Evolutionary conservation across 2,113 vertebrate species (phyloP).

Genomic region (Propithecus coquereli): DNA sequence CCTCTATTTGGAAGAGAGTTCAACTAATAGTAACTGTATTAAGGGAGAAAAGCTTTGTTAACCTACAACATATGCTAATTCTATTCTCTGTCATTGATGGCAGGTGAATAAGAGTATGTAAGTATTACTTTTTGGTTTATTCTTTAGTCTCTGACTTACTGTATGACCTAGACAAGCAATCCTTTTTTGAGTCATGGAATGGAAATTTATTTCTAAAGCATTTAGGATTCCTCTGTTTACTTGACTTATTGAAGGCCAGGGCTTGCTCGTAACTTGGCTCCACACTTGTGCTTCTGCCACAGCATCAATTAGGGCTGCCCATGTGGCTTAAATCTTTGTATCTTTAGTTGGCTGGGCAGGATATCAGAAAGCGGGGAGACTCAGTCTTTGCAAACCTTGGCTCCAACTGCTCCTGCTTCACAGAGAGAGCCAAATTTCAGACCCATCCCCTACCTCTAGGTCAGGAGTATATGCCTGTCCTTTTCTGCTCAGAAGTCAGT

Average conservation of each 20-base stretch:
- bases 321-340: not conserved
- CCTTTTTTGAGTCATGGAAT: constrained; percentile 3
- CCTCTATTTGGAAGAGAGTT: constrained; percentile 19
- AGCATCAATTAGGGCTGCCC: not conserved
- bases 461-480: not conserved
- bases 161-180: not conserved
- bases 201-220: constrained; percentile 7
- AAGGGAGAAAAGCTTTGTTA: not conserved
- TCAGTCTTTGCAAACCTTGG: not conserved
- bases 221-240: not conserved
- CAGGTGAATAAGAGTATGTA: not conserved
- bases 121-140: not conserved
- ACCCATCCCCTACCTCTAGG: not conserved
- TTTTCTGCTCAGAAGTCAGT: not conserved
- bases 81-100: not conserved
- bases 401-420: not conserved
- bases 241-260: not conserved
- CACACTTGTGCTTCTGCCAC: not conserved
- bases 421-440: not conserved
- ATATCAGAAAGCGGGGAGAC: not conserved
- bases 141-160: not conserved
- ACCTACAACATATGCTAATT: not conserved
- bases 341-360: not conserved
- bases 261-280: not conserved
- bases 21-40: not conserved